Evolutionary conservation across 2,888 invertebrate genomes (phyloP), one percentile per base, ranked within the genome.

Genomic region (Loripinus fragilis): DNA sequence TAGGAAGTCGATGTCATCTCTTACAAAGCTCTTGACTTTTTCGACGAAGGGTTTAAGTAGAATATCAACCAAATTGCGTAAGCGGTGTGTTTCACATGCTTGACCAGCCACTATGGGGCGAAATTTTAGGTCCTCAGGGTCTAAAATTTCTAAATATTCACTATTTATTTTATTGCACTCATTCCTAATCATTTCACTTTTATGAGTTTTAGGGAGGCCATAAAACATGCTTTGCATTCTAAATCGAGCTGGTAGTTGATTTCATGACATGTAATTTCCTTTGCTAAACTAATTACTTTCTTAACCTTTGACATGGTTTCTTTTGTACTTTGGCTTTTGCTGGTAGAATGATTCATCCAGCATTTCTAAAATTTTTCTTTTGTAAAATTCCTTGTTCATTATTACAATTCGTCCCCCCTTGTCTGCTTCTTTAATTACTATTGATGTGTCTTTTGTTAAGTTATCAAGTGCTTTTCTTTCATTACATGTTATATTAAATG

Each of bases 341-440:
- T 52, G 2, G 52, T 52, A 81, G 35, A 71, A 81, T 2, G 45
- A 41, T 0, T 25, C n/a, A 64, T 71, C 64, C 42, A 78, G 50
- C 48, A 75, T 71, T 66, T 77, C 42, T 25, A 72, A 45, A 8
- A 73, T 65, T 35, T 64, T 65, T n/a, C 33, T 8, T 74, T 73
- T 76, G 35, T 78, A 81, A 64, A 60, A 78, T 33, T 52, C 28
- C 12, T 23, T 69, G 17, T 78, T 73, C 76, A 81, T 75, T 30
- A 73, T 76, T 7, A 81, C 76, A 52, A 75, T 67, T 12, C 75
- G 73, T 8, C 76, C 71, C 12, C 70, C 75, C 55, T 81, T 81
- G 35, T 76, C 78, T 3, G 73, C 76, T 68, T 80, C 74, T 69
- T 76, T 80, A 23, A 73, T 74, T 33, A 60, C 20, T 60, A 60